Base-by-base conservation (phyloP, 2,797 vertebrate genomes). In the Helarctos malayanus region DNA sequence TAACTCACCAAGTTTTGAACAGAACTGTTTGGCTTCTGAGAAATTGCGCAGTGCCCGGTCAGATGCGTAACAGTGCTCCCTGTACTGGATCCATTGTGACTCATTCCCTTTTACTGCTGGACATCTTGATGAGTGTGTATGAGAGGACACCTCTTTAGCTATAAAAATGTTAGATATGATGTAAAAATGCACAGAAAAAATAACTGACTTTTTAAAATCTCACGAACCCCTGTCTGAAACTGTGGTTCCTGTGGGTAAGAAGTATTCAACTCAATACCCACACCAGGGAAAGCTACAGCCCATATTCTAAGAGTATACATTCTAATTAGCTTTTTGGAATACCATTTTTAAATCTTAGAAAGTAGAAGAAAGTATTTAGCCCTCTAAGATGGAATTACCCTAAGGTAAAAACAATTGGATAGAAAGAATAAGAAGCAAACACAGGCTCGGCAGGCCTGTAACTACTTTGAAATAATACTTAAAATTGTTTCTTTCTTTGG, bases 41-140 rank as follows among this genome's bases (percentile, higher is more conserved):
- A 99, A 99, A 98, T 99, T 99, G 98, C 99, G 99, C 97, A 99
- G 98, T 0, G 97, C 98, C 98, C 99, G 99, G 97, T 99, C 98
- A 61, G 99, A 99, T 0, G 98, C 98, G 0, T 99, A 99, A 86
- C 99, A 99, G 95, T 99, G 98, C 93, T 98, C 98, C 95, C 98
- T 97, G 76, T 99, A 99, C 92, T 99, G 98, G n/a, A 99, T 97
- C 99, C 99, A 99, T 1, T 95, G 98, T 0, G 98, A 45, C 18
- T 18, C 16, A 0, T 83, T 98, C 2, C 21, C 41, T 16, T 98
- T 98, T 0, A 97, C 87, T 83, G 97, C 93, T n/a, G 99, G 99
- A 95, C 99, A 99, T 87, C 80, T 91, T 73, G 98, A 99, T 41
- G 98, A 95, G 52, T 88, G 54, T 19, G 96, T 83, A 38, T 63